Evolutionary conservation across 2,797 vertebrate genomes (phyloP).

Genomic region (Orientallactaga sibirica): DNA sequence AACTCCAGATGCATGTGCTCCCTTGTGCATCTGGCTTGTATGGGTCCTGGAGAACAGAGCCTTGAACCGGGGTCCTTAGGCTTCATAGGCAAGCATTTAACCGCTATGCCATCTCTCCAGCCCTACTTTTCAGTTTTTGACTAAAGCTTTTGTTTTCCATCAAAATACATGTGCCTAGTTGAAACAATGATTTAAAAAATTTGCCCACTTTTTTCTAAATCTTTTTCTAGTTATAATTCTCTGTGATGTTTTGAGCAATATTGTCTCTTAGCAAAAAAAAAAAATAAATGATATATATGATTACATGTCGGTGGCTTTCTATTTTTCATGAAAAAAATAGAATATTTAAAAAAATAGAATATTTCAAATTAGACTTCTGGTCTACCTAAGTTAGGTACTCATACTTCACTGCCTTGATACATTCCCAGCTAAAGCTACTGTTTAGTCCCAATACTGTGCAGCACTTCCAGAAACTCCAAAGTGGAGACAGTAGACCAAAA

Average conservation of each 20-base stretch:
- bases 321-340: not conserved
- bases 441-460: not conserved
- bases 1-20: no score
- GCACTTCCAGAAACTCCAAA: not conserved
- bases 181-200: not conserved
- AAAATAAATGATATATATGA: not conserved
- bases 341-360: not conserved
- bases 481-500: not conserved
- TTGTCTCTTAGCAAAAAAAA: not conserved
- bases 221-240: not conserved
- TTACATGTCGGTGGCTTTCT: not conserved
- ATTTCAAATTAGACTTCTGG: not conserved
- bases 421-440: not conserved
- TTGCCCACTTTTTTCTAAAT: not conserved
- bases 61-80: no score
- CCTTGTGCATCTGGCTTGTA: no score
- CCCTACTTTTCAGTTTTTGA: not conserved
- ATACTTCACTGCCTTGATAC: not conserved
- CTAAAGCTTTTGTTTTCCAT: slow-evolving; percentile 3
- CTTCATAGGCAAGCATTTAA: no score
- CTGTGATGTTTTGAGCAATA: not conserved
- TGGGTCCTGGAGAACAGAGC: no score
- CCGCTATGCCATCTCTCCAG: no score
- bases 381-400: not conserved
- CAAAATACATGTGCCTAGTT: not conserved